Evolutionary conservation across 2,888 invertebrate genomes (phyloP).

Genomic region (Brachypterus glaber): DNA sequence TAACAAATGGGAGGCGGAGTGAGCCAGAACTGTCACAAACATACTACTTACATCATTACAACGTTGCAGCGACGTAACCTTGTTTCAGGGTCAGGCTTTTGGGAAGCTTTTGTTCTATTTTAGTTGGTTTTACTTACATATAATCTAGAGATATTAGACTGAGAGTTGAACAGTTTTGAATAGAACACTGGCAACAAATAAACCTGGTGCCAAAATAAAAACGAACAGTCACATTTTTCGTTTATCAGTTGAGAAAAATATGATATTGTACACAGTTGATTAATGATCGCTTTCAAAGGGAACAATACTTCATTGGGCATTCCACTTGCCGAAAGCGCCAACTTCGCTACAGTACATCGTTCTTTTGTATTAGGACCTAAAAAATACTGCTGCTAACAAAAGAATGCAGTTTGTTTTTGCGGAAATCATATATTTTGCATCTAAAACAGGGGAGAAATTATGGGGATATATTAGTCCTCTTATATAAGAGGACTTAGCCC

Average conservation of each 20-base stretch:
- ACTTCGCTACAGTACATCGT: constrained; percentile 35
- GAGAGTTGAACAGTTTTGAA: constrained; percentile 58
- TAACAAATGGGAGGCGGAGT: too few relatives aligned
- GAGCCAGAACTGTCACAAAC: too few relatives aligned
- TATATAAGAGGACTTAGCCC: too few relatives aligned
- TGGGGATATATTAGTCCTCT: too few relatives aligned
- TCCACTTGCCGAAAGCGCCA: constrained; percentile 45
- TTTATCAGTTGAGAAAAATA: constrained; percentile 50
- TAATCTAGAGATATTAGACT: constrained; percentile 55
- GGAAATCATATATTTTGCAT: too few relatives aligned
- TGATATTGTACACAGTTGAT: constrained; percentile 55
- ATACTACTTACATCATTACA: too few relatives aligned
- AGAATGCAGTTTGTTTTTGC: too few relatives aligned
- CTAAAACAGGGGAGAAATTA: too few relatives aligned
- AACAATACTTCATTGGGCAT: constrained; percentile 54
- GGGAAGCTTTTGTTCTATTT: too few relatives aligned
- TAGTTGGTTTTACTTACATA: too few relatives aligned
- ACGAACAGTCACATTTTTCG: constrained; percentile 61
- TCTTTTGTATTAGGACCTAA: constrained; percentile 37
- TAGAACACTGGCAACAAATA: constrained; percentile 64
- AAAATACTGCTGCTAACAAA: constrained; percentile 9
- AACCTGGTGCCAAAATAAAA: constrained; percentile 73
- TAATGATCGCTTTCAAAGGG: constrained; percentile 51
- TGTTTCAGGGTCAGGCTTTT: too few relatives aligned
- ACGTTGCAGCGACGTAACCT: too few relatives aligned